Conservation (phyloP, 1,140 invertebrate species). For the Drosophila murphyi region DNA sequence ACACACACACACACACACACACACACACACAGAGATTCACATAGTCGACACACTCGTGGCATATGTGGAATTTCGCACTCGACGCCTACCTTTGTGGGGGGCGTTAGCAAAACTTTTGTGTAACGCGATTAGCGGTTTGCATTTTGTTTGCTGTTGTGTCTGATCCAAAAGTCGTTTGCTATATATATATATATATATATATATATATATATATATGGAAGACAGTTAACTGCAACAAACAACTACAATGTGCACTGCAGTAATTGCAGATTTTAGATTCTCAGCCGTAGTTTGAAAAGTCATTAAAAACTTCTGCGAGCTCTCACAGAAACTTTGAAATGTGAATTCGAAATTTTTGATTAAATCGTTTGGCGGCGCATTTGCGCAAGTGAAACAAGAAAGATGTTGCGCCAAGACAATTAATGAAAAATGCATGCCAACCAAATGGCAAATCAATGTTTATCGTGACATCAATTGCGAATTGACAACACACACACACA, state of each 20-base stretch:
- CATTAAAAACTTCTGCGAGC: constrained; percentile 72
- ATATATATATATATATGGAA: constrained; percentile 18
- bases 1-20: constrained; percentile 2
- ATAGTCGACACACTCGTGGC: constrained; percentile 58
- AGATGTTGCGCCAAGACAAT: constrained; percentile 63
- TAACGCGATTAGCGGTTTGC: constrained; percentile 80
- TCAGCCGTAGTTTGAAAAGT: constrained; percentile 65
- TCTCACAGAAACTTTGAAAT: constrained; percentile 61
- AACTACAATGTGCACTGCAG: constrained; percentile 43
- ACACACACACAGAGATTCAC: not conserved
- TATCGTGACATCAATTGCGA: constrained; percentile 82
- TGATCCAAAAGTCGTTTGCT: constrained; percentile 50
- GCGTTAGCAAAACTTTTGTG: constrained; percentile 65
- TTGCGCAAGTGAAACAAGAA: constrained; percentile 6
- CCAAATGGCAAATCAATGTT: constrained; percentile 80
- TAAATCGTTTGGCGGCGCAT: constrained; percentile 63
- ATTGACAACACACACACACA: constrained; percentile 44
- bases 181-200: constrained; percentile 25
- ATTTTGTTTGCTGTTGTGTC: constrained; percentile 72
- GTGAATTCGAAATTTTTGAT: constrained; percentile 68
- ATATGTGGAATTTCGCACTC: constrained; percentile 81
- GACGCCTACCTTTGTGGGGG: constrained; percentile 45
- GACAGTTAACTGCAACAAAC: constrained; percentile 22
- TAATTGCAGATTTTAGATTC: constrained; percentile 71
- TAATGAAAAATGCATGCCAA: constrained; percentile 79